Base-by-base conservation (phyloP, 1,140 invertebrate species). In the Zaprionus lachaisei region DNA sequence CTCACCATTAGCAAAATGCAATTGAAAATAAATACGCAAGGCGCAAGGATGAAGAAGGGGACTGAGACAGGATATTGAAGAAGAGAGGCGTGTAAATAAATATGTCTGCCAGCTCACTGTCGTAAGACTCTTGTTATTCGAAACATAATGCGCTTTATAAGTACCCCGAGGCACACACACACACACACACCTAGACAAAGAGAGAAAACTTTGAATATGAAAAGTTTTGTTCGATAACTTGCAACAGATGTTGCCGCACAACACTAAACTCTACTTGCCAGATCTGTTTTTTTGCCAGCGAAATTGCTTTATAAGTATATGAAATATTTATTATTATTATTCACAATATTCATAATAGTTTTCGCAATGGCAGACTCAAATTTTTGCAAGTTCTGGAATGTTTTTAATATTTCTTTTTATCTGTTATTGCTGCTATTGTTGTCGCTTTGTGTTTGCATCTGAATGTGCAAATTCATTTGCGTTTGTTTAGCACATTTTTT, bases 401-500 rank as follows among this genome's bases (percentile, higher is more conserved):
- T n/a, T 20, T 20, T 11, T 17, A 14, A 15, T 47, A 12, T 9
- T 1, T 66, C 38, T 4, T 31, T 41, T 62, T 69, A 56, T 62
- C 44, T 28, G 34, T 28, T 74, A 70, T 58, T 56, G 28, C 77
- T 73, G 31, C 76, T 37, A 37, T 64, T 70, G 71, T 77, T 80
- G 77, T 87, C 79, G 78, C 68, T 83, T 84, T 69, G 83, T 71
- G 66, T 87, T 84, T 90, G 68, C 76, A 81, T 89, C 79, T 66
- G 78, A 87, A 83, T 87, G 72, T 87, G 84, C 74, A 83, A 85
- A 89, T 81, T 87, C 74, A 87, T 87, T 89, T 81, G 81, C 72
- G 74, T 87, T 87, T 89, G 71, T 60, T 87, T 87, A 84, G 84
- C 84, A 87, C 84, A 84, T 84, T 87, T 47, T 17, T 84, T 84